Base-by-base conservation (phyloP, 2,113 vertebrate species). In the Halichoeres trimaculatus region DNA sequence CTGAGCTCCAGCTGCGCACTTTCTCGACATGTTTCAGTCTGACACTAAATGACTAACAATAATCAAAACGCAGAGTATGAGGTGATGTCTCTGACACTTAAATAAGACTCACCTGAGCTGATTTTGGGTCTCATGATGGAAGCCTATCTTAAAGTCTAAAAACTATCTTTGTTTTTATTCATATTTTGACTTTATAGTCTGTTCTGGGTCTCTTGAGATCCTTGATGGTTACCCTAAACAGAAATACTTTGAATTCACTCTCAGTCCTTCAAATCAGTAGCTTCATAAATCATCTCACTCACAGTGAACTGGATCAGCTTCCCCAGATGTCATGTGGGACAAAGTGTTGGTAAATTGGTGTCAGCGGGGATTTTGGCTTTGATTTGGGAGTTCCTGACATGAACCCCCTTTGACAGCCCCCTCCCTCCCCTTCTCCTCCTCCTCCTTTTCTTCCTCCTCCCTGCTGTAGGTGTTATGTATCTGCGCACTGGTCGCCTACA, bases 401-500 rank as follows among this genome's bases (percentile, higher is more conserved):
- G 57, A 43, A 67, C 24, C 40, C 43, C 50, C 34, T 40, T 23
- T 36, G 48, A 67, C n/a, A 50, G 22, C 43, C 52, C 19, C 45
- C 40, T 56, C 51, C 55, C 4, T 23, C 0, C 22, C 19, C 19
- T 13, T 47, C 19, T 38, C 36, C 30, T 6, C 6, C 6, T 0
- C 23, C 23, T 12, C 26, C 60, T 13, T 40, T 35, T 53, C 55
- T 2, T 23, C 0, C 22, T 22, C 19, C 17, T 47, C 22, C 45
- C 43, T 26, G 63, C 61, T 70, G 60, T 55, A 53, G 62, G 75
- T 57, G 45, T 58, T 73, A 47, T 61, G 70, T 22, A 51, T 61
- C 45, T 65, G 81, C 68, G 78, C 66, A 68, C 77, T 74, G 76
- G 84, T 88, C 76, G 83, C 81, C 81, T 81, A 76, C 74, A 85